phyloP scores from a whole-genome alignment of 2,888 invertebrate species.

The Agrenia bidenticulata region DNA sequence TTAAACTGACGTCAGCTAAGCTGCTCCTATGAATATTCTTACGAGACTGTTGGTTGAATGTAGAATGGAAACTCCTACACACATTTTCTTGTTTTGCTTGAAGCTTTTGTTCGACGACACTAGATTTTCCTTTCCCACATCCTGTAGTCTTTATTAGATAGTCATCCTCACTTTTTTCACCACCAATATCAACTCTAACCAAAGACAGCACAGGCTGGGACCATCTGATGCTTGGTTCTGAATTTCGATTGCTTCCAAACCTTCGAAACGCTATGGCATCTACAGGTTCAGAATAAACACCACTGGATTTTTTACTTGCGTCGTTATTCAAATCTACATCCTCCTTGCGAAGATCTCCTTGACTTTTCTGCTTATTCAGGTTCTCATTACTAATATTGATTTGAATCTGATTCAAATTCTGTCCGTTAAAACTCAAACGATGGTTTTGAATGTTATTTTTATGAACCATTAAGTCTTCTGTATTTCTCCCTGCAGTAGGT shows the following conservation, averaged over 20 bases:
- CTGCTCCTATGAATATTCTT: slow-evolving; percentile 25
- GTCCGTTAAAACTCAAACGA: slow-evolving; percentile 50
- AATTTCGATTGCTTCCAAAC: slow-evolving; percentile 46
- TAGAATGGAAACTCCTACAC: slow-evolving; percentile 11
- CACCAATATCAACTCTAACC: slow-evolving; percentile 41
- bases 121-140: slow-evolving; percentile 34
- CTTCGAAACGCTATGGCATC: slow-evolving; percentile 49
- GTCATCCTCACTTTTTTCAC: slow-evolving; percentile 30
- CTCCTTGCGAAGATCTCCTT: slow-evolving; percentile 20
- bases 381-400: slow-evolving; percentile 33
- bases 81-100: slow-evolving; percentile 32
- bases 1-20: slow-evolving; percentile 32
- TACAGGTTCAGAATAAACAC: slow-evolving; percentile 52
- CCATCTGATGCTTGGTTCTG: slow-evolving; percentile 52
- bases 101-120: slow-evolving; percentile 27
- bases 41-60: background rate
- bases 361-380: slow-evolving; percentile 25
- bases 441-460: slow-evolving; percentile 49
- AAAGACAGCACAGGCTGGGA: slow-evolving; percentile 49
- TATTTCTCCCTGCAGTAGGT: slow-evolving; percentile 27
- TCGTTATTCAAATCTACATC: slow-evolving; percentile 25
- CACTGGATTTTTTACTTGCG: slow-evolving; percentile 26
- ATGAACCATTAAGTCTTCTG: slow-evolving; percentile 37
- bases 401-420: slow-evolving; percentile 42
- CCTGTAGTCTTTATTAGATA: slow-evolving; percentile 30